Conservation (phyloP, 2,113 vertebrate genomes). For the Phoenicopterus ruber region DNA sequence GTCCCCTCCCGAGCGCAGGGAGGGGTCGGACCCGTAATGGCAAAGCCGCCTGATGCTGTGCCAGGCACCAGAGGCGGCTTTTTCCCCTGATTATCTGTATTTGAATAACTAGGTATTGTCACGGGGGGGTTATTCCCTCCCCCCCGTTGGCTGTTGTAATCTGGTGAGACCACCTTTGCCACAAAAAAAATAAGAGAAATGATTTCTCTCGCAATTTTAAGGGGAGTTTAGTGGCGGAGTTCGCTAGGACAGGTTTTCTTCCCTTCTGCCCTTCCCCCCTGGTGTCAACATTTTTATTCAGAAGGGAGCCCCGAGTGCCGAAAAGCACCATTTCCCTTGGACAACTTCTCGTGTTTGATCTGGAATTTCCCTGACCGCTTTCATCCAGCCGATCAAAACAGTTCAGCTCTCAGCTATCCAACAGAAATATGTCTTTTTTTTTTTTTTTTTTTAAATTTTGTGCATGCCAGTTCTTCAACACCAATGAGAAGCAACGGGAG, state of each 20-base stretch:
- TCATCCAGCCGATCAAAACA: not conserved
- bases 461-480: not conserved
- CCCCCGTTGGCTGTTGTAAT: rapidly evolving
- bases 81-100: not conserved
- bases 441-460: not conserved
- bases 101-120: not conserved
- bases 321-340: not conserved
- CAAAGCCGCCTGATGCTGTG: not conserved
- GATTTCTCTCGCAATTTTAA: not conserved
- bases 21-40: not conserved
- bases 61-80: not conserved
- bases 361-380: not conserved
- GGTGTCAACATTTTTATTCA: not conserved
- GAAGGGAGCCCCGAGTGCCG: not conserved
- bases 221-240: not conserved
- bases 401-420: not conserved
- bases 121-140: rapidly evolving
- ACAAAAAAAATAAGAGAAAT: not conserved
- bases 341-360: not conserved
- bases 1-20: not conserved
- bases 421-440: not conserved
- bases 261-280: not conserved
- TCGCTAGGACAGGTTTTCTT: not conserved
- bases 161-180: not conserved
- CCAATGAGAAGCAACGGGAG: not conserved